These are phyloP conservation scores for Archivesica marissinica DNA, from an alignment of 1,140 invertebrate species.

Conservation along the genomic window DNA sequence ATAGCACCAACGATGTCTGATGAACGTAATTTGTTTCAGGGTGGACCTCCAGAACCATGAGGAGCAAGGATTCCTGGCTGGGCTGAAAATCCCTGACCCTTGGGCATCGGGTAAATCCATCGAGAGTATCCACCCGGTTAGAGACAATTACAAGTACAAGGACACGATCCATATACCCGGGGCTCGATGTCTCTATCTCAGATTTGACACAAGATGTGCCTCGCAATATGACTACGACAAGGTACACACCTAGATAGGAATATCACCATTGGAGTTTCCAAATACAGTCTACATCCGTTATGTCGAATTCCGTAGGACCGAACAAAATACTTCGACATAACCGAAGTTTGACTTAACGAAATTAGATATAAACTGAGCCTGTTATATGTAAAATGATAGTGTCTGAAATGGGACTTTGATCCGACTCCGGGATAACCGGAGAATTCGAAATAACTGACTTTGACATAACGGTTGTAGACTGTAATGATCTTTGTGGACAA, in stretches of 20 bases:
- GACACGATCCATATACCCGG: constrained; percentile 83
- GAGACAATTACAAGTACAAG: constrained; percentile 84
- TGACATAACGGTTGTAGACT: too few relatives aligned
- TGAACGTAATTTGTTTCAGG: constrained; percentile 49
- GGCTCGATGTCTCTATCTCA: constrained; percentile 82
- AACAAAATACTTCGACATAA: too few relatives aligned
- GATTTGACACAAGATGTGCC: constrained; percentile 82
- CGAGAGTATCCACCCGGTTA: constrained; percentile 83
- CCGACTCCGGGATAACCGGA: too few relatives aligned
- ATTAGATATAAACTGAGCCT: too few relatives aligned
- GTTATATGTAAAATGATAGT: too few relatives aligned
- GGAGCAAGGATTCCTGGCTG: constrained; percentile 81
- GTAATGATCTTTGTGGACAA: neutral
- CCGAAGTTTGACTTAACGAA: too few relatives aligned
- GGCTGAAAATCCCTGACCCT: constrained; percentile 82
- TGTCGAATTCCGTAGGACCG: too few relatives aligned
- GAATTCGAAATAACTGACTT: too few relatives aligned
- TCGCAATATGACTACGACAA: constrained; percentile 85
- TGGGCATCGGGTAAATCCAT: constrained; percentile 83
- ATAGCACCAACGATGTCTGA: too few relatives aligned
- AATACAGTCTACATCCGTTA: too few relatives aligned
- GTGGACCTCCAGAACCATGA: constrained; percentile 73
- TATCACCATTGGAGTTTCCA: neutral
- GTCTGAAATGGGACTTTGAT: too few relatives aligned
- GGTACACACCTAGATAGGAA: constrained; percentile 66